Evolutionary conservation across 1,140 invertebrate genomes (phyloP).

Genomic region (Eumaeus atala): DNA sequence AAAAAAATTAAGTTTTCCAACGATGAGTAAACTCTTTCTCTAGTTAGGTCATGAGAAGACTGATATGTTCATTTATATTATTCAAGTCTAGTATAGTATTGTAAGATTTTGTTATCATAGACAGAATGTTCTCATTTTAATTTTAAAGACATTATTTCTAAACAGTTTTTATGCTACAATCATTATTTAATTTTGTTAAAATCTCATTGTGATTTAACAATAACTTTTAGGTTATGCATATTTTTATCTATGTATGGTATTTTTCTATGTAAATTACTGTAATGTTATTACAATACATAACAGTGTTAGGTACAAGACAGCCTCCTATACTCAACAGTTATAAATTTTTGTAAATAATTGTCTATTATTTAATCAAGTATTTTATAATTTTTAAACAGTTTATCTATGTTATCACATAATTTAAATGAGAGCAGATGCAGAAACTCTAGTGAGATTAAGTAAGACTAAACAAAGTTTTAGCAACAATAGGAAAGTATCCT

Average conservation of each 20-base stretch:
- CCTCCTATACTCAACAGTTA: too few relatives aligned
- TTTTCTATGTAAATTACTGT: too few relatives aligned
- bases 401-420: too few relatives aligned
- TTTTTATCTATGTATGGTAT: not conserved
- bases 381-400: too few relatives aligned
- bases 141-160: not conserved
- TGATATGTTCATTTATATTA: constrained; percentile 23
- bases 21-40: constrained; percentile 23
- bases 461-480: too few relatives aligned
- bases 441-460: too few relatives aligned
- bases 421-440: too few relatives aligned
- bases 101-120: constrained; percentile 6
- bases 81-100: not conserved
- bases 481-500: constrained; percentile 1
- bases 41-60: constrained; percentile 30
- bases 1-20: constrained; percentile 55
- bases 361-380: too few relatives aligned
- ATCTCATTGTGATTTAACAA: not conserved
- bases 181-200: too few relatives aligned
- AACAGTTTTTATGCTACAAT: not conserved
- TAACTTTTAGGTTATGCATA: not conserved
- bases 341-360: too few relatives aligned
- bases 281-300: too few relatives aligned
- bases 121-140: constrained; percentile 7
- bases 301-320: too few relatives aligned